Percentiles rank a stretch among this genome's conserved stretches.
These are phyloP conservation scores for Teinopalpus imperialis DNA, from an alignment of 2,888 invertebrate species.

Conservation along the genomic window DNA sequence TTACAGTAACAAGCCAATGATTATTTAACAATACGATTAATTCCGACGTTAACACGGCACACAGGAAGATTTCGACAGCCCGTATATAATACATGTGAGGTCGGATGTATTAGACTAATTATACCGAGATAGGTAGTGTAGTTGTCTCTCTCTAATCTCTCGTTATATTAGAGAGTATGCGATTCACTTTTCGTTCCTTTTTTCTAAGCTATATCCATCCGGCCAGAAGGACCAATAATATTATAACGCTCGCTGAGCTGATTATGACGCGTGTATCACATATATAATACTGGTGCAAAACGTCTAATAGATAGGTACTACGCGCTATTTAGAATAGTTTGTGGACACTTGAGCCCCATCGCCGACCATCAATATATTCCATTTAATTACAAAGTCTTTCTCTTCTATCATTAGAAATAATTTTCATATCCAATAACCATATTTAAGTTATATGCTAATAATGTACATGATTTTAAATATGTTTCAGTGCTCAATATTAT, in stretches of 20 bases:
- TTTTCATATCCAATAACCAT: conserved; percentile 57
- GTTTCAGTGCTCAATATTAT: conserved; percentile 76
- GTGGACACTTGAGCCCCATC: conserved; percentile 62
- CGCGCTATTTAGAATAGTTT: conserved; percentile 74
- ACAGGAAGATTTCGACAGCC: neutral
- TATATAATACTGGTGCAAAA: conserved; percentile 75
- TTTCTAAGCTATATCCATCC: conserved; percentile 11
- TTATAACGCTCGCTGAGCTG: conserved; percentile 33
- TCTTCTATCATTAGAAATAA: conserved; percentile 74
- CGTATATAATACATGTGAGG: neutral
- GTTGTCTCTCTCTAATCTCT: neutral
- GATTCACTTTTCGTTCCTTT: neutral
- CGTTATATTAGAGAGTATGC: conserved; percentile 12
- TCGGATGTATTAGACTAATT: neutral
- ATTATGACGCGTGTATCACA: conserved; percentile 47
- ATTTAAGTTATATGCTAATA: conserved; percentile 52
- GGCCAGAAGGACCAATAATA: conserved; percentile 12
- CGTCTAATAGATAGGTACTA: conserved; percentile 70
- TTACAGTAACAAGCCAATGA: neutral
- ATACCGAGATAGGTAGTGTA: conserved; percentile 2
- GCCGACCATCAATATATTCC: conserved; percentile 44
- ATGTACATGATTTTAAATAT: conserved; percentile 66
- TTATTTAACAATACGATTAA: neutral
- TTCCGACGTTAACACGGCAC: neutral
- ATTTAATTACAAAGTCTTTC: conserved; percentile 70